phyloP scores from a whole-genome alignment of 2,888 invertebrate genomes.

The Nebria salina region DNA sequence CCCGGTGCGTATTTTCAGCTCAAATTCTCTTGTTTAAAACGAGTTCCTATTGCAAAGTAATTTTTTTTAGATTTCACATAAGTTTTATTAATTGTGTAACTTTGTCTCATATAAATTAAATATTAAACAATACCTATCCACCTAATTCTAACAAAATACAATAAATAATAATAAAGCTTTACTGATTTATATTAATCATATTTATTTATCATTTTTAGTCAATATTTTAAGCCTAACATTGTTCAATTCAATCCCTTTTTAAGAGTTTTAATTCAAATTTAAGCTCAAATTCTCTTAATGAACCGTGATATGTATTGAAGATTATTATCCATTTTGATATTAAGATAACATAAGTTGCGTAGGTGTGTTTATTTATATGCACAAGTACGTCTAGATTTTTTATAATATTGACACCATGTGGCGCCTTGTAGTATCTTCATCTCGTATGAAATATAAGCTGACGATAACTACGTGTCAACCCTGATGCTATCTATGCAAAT shows the following conservation, averaged over 20 bases:
- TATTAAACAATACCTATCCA: no score
- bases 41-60: neutral
- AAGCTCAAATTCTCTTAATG: neutral
- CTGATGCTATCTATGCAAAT: slow-evolving; percentile 43
- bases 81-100: neutral
- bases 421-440: slow-evolving; percentile 31
- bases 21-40: slow-evolving; percentile 24
- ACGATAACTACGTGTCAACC: slow-evolving; percentile 42
- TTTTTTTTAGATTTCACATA: neutral
- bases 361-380: neutral
- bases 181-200: no score
- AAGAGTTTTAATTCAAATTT: neutral
- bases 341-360: neutral
- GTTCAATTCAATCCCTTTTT: no score
- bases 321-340: neutral
- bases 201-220: no score
- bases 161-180: no score
- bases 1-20: slow-evolving; percentile 39
- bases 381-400: neutral
- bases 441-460: slow-evolving; percentile 38
- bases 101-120: neutral
- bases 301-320: neutral
- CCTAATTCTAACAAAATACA: no score
- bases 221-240: no score
- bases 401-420: slow-evolving; percentile 15